Evolutionary conservation across 2,797 vertebrate species (phyloP).

Genomic region (Alectoris magna): DNA sequence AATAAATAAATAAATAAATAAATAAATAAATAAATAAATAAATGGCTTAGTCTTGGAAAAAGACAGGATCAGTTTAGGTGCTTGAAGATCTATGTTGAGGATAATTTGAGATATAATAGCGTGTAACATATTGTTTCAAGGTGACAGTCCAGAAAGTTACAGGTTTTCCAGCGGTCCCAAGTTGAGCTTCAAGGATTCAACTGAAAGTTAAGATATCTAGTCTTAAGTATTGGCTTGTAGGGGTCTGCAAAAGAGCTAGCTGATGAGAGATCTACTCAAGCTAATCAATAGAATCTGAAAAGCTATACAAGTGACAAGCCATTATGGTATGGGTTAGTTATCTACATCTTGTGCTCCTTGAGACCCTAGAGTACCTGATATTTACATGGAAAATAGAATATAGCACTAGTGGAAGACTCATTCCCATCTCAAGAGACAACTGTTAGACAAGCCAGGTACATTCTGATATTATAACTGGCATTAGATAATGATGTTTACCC

Average conservation of each 20-base stretch:
- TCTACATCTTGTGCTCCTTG: neutral
- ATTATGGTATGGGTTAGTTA: neutral
- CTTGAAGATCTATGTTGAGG: neutral
- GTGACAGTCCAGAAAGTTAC: neutral
- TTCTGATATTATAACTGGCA: neutral
- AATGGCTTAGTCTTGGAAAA: neutral
- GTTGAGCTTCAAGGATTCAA: neutral
- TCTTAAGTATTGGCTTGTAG: neutral
- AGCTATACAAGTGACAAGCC: neutral
- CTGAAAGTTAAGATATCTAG: neutral
- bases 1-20: neutral
- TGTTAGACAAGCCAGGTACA: neutral
- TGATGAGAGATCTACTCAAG: neutral
- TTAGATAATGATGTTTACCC: neutral
- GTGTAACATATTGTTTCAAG: fast-evolving
- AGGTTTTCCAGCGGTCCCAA: neutral
- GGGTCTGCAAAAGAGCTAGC: neutral
- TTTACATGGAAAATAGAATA: fast-evolving
- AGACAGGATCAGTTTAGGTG: neutral
- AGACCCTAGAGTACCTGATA: neutral
- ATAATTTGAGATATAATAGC: neutral
- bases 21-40: neutral
- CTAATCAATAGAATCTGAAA: neutral
- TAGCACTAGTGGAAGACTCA: neutral
- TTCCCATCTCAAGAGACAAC: neutral